Evolutionary conservation across 2,113 vertebrate species (phyloP).

Genomic region (Hypanus sabinus): DNA sequence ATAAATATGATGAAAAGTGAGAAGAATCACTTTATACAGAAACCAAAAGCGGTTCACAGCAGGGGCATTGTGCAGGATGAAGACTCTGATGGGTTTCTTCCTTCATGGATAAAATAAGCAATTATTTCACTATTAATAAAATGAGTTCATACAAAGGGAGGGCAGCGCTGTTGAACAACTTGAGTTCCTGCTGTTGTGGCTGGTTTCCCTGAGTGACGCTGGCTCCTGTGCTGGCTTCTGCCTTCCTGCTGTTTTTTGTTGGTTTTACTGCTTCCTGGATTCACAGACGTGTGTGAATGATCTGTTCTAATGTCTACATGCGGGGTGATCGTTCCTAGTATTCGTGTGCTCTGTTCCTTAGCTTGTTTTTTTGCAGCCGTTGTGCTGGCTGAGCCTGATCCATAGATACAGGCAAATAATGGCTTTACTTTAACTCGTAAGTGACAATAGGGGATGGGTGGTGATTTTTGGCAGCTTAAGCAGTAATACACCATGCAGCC

Average conservation of each 20-base stretch:
- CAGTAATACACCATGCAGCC: neutral
- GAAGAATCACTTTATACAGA: neutral
- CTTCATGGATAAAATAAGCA: neutral
- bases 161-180: neutral
- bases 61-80: conserved; percentile 20
- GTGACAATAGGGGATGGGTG: neutral
- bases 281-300: neutral
- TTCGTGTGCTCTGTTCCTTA: neutral
- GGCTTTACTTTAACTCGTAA: neutral
- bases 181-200: conserved; percentile 26
- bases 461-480: too few relatives aligned
- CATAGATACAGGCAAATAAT: neutral
- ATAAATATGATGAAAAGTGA: conserved; percentile 23
- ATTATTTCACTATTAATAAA: conserved; percentile 34
- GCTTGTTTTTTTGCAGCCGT: neutral
- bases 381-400: neutral
- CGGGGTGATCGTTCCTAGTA: neutral
- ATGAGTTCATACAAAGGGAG: neutral
- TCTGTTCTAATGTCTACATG: neutral
- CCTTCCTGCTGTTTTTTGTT: conserved; percentile 12
- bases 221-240: neutral
- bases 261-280: neutral
- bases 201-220: conserved; percentile 27
- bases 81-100: conserved; percentile 1
- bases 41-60: conserved; percentile 18